Conservation (phyloP, 30 jellyfish, hydroid and myxozoan species). For the Clytia hemisphaerica region DNA sequence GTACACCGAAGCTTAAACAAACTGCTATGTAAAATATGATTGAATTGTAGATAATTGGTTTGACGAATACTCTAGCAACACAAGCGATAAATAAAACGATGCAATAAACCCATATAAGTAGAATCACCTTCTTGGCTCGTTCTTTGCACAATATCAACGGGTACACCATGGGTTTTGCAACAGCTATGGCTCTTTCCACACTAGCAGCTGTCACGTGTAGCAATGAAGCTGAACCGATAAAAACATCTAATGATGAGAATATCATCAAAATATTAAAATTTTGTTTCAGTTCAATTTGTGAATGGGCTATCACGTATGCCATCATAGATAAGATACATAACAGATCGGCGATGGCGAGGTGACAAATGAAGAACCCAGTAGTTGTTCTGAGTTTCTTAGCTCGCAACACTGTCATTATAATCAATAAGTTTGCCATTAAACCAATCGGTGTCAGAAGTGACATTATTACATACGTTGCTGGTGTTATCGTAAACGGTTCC, state of each 20-base stretch:
- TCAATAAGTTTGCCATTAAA: not conserved
- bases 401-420: not conserved
- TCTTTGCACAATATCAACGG: not conserved
- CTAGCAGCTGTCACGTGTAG: constrained; percentile 5
- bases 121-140: not conserved
- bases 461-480: no score
- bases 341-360: constrained; percentile 14
- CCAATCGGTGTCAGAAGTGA: constrained; percentile 6
- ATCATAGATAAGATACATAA: not conserved
- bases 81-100: not conserved
- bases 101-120: constrained; percentile 12
- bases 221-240: constrained; percentile 19
- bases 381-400: not conserved
- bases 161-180: constrained; percentile 1
- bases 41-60: not conserved
- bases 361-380: not conserved
- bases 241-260: constrained; percentile 3
- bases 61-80: not conserved
- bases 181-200: constrained; percentile 1
- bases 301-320: not conserved
- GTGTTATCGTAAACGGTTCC: no score
- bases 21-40: not conserved
- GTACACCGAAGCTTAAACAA: not conserved
- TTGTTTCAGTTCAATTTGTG: not conserved
- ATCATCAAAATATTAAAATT: not conserved